Evolutionary conservation across 2,113 vertebrate genomes (phyloP), one percentile per base, ranked within the genome.

Genomic region (Salvelinus sp.): DNA sequence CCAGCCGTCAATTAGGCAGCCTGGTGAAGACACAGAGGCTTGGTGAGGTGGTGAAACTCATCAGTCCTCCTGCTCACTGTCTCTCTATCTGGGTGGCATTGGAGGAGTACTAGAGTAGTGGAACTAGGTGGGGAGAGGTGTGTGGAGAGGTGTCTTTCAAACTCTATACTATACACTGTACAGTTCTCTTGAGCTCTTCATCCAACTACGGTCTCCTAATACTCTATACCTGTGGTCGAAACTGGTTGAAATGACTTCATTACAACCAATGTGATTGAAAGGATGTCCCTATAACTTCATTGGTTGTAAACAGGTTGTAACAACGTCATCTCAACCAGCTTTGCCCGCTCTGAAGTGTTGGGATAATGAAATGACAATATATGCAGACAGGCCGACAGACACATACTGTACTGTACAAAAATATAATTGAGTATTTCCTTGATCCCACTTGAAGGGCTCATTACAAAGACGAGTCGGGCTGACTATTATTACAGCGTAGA

Each of bases 11-110:
- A 91, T 92, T 90, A 89, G 85, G 38, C 9, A 44, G 38, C 38
- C 38, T 44, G 88, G 86, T 85, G 83, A 89, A 83, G 77, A 23
- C 73, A 78, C 82, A 90, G 86, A 83, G 86, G 78, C 88, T 88
- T 80, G 86, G 83, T 78, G 76, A 89, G 88, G 90, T 90, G 90
- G 88, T 92, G 83, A 88, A 91, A 91, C 83, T 92, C 88, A 89
- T 92, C 90, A 88, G 81, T 82, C 79, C 84, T 83, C 82, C 85
- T 82, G 79, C 85, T 88, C 86, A 82, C 86, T 22, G n/a, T n/a
- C 20, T 7, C 58, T 83, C 82, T 85, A 22, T 22, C 85, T 72
- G 38, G 38, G 38, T 44, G 38, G 38, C 86, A 85, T 72, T 57
- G 76, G 75, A 82, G 38, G 20, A 47, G 68, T n/a, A n/a, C 22